Percentiles rank a stretch among this genome's conserved stretches.
Evolutionary conservation across 2,797 vertebrate species (phyloP).

Genomic region (Buceros bicornis): DNA sequence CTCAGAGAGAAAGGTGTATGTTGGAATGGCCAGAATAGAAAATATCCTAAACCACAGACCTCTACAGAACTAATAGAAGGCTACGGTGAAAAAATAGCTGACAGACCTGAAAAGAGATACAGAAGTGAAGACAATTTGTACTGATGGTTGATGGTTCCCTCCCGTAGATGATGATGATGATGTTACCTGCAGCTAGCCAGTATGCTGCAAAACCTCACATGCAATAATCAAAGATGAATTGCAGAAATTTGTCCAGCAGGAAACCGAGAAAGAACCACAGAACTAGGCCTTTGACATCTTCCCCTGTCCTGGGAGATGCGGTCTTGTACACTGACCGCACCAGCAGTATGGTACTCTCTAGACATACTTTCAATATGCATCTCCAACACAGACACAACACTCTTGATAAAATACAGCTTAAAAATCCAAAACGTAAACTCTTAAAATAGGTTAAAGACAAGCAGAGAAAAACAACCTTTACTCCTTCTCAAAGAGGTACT

Average conservation of each 20-base stretch:
- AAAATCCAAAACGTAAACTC: neutral
- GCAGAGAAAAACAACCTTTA: neutral
- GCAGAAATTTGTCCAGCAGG: neutral
- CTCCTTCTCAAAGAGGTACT: neutral
- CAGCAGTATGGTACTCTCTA: neutral
- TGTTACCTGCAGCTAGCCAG: neutral
- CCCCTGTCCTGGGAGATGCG: neutral
- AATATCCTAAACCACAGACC: neutral
- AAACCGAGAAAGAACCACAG: neutral
- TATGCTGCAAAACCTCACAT: neutral
- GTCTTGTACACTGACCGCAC: accelerated
- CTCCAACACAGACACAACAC: neutral
- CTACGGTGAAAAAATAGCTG: neutral
- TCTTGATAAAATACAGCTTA: neutral
- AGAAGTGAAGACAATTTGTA: neutral
- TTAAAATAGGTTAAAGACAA: neutral
- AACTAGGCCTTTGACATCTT: neutral
- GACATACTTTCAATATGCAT: neutral
- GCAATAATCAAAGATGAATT: neutral
- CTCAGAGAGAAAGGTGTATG: neutral
- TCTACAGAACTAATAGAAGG: neutral
- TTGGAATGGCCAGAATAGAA: neutral
- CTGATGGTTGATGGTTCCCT: neutral
- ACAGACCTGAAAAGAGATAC: neutral
- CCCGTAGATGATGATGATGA: neutral